Evolutionary conservation across 2,113 vertebrate genomes (phyloP).

Genomic region (Cyanoramphus novaezelandiae): DNA sequence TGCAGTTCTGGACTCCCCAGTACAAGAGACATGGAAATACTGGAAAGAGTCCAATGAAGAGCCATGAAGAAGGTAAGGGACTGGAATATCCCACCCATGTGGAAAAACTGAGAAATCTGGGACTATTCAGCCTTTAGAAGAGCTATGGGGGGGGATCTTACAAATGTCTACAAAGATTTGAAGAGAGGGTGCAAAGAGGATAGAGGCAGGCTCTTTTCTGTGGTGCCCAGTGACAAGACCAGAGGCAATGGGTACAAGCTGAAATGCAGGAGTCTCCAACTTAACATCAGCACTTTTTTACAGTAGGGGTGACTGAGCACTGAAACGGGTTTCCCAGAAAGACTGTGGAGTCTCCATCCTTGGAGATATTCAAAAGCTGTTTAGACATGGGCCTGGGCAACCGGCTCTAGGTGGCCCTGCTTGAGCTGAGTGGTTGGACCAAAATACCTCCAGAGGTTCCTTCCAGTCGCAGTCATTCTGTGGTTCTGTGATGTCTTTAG

Average conservation of each 20-base stretch:
- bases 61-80: background rate
- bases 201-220: fast-evolving
- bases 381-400: fast-evolving
- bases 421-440: fast-evolving
- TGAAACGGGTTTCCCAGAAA: background rate
- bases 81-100: background rate
- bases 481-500: background rate
- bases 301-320: background rate
- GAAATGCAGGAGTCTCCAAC: background rate
- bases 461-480: background rate
- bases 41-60: background rate
- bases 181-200: background rate
- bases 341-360: background rate
- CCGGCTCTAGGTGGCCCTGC: background rate
- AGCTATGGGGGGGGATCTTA: background rate
- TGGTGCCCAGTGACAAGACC: background rate
- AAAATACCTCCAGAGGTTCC: background rate
- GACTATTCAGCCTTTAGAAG: background rate
- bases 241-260: background rate
- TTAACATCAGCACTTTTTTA: background rate
- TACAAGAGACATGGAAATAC: background rate
- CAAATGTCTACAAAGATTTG: background rate
- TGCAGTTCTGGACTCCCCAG: background rate
- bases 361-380: fast-evolving
- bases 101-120: background rate